Percentiles rank a stretch among this genome's conserved stretches.
These are phyloP conservation scores for Macaria notata DNA, from an alignment of 2,888 invertebrate genomes.

Conservation along the genomic window DNA sequence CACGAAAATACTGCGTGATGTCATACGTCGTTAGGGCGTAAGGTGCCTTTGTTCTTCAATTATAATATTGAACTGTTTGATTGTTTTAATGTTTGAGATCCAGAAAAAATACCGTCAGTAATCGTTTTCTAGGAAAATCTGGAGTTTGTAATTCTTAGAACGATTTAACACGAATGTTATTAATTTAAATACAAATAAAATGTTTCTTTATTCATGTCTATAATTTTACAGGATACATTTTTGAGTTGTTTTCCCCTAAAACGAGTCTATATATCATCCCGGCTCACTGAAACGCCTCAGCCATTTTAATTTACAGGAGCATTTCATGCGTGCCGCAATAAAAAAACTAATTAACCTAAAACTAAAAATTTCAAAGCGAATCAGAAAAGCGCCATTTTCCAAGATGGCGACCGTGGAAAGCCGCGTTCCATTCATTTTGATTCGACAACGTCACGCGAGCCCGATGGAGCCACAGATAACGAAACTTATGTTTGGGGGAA, in stretches of 20 bases:
- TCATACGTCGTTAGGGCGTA: slow-evolving; percentile 9
- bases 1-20: slow-evolving; percentile 19
- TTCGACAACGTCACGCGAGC: slow-evolving; percentile 48
- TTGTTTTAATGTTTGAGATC: too few relatives aligned
- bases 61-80: neutral
- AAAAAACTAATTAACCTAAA: slow-evolving; percentile 29
- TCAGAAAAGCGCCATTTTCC: slow-evolving; percentile 45
- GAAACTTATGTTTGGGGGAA: slow-evolving; percentile 33
- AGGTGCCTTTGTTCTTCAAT: slow-evolving; percentile 8
- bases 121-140: too few relatives aligned
- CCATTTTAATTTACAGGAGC: slow-evolving; percentile 25
- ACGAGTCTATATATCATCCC: slow-evolving; percentile 6
- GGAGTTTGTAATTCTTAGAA: too few relatives aligned
- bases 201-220: too few relatives aligned
- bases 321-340: slow-evolving; percentile 27
- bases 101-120: too few relatives aligned
- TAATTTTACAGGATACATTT: too few relatives aligned
- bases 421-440: slow-evolving; percentile 53
- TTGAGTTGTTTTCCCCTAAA: neutral
- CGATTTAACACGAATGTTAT: too few relatives aligned
- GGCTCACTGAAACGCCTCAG: slow-evolving; percentile 5
- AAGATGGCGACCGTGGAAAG: slow-evolving; percentile 56
- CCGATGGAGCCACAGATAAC: slow-evolving; percentile 32
- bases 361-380: slow-evolving; percentile 34
- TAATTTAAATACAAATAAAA: too few relatives aligned